Evolutionary conservation across 2,113 vertebrate species (phyloP), one percentile per base, ranked within the genome.

Genomic region (Apeltes quadracus): DNA sequence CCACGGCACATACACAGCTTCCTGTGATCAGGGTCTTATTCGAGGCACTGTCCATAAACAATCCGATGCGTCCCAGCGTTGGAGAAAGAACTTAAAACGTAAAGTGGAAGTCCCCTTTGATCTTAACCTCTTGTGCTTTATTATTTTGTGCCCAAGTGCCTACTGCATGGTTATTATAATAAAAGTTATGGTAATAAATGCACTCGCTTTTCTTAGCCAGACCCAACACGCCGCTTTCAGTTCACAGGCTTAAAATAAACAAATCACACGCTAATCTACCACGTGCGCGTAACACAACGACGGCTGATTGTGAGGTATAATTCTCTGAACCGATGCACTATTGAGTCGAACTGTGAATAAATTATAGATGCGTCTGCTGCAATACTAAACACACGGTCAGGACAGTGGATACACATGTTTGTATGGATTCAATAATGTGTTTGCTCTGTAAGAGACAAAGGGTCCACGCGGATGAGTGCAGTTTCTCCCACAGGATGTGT

Each of bases 331-430:
- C 58, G 61, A 87, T 90, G 85, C 85, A 88, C 87, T 89, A 76
- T 80, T 75, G 70, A 90, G 72, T 59, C 50, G 81, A 84, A 89
- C 87, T 87, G 87, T 89, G 82, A 90, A 87, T 88, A 81, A 80
- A 86, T 84, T 81, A 83, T 82, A 76, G 65, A 82, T 86, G 48
- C 74, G 53, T 82, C 75, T 87, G 79, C 83, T 85, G 88, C 84
- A 87, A 76, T 69, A 82, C 68, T 74, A 53, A 84, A 61, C 53
- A 58, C 58, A 51, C 57, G 22, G 29, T 75, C 66, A 32, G 65
- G 18, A 50, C 62, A 65, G 38, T 64, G 78, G 75, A 66, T 12
- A 65, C 61, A 73, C 36, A 51, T 57, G 62, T 15, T 1, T 57
- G 27, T 59, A 16, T 56, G 15, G 69, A 62, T 13, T 18, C 32